Conservation (phyloP, 1,140 invertebrate species). For the Akabosia matsudoensis region DNA sequence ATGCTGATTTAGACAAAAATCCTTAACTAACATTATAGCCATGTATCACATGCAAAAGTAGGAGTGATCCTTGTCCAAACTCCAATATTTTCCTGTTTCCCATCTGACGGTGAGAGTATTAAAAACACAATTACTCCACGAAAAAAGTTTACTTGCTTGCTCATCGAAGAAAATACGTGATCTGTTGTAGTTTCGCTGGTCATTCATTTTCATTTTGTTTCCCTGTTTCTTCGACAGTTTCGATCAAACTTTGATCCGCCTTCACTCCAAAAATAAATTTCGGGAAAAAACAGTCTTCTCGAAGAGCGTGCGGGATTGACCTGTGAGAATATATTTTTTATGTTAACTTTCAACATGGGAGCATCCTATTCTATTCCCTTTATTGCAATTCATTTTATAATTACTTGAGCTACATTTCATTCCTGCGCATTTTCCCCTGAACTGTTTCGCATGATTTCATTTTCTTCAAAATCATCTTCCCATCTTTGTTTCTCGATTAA, state of each 20-base stretch:
- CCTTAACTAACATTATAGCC: no score
- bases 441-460: not conserved
- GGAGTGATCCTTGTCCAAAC: no score
- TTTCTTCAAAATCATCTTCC: not conserved
- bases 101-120: not conserved
- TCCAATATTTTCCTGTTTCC: no score
- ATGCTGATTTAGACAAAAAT: no score
- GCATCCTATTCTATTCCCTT: no score
- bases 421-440: not conserved
- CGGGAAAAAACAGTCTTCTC: not conserved
- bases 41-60: slow-evolving; percentile 5
- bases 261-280: not conserved
- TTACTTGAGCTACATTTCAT: not conserved
- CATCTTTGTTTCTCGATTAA: not conserved
- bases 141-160: no score
- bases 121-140: no score
- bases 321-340: not conserved
- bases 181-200: slow-evolving; percentile 1
- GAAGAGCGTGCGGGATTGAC: not conserved
- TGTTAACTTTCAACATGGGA: not conserved
- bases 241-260: slow-evolving; percentile 27
- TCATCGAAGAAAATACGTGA: no score
- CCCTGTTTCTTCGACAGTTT: slow-evolving; percentile 35
- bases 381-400: slow-evolving; percentile 41
- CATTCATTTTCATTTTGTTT: slow-evolving; percentile 38